These are phyloP conservation scores for Palythoa grandis DNA, from an alignment of 92 coral and sea anemone species.

Conservation along the genomic window DNA sequence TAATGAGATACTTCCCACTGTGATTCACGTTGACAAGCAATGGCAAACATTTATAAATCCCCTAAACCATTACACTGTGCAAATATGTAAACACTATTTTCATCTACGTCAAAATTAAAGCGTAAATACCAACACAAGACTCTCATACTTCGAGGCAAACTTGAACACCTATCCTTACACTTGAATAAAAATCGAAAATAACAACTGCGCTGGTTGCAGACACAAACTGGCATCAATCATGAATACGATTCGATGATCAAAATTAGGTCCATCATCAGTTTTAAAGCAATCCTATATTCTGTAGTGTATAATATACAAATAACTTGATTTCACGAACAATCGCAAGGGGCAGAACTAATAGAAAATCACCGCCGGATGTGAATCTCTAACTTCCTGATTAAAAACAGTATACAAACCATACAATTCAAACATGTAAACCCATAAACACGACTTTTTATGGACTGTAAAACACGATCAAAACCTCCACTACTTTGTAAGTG, in stretches of 20 bases:
- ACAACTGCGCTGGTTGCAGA: too few relatives aligned
- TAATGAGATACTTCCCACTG: background rate
- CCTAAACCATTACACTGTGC: background rate
- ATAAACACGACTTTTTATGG: constrained; percentile 14
- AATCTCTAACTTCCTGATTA: constrained; percentile 26
- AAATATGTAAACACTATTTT: background rate
- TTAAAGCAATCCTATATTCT: too few relatives aligned
- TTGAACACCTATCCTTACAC: background rate
- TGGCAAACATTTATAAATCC: background rate
- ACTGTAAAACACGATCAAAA: constrained; percentile 19
- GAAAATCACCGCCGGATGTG: constrained; percentile 43
- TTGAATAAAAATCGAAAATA: too few relatives aligned
- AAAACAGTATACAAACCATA: constrained; percentile 18
- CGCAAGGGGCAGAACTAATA: background rate
- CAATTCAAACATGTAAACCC: background rate
- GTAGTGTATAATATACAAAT: background rate
- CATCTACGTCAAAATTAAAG: background rate
- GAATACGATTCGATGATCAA: too few relatives aligned
- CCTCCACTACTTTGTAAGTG: constrained; percentile 1
- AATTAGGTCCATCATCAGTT: too few relatives aligned
- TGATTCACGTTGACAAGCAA: background rate
- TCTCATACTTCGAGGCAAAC: background rate
- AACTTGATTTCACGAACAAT: constrained; percentile 6
- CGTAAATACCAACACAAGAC: background rate
- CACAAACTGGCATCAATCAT: too few relatives aligned